Conservation (phyloP, 2,888 invertebrate species). For the Biston stratarius region DNA sequence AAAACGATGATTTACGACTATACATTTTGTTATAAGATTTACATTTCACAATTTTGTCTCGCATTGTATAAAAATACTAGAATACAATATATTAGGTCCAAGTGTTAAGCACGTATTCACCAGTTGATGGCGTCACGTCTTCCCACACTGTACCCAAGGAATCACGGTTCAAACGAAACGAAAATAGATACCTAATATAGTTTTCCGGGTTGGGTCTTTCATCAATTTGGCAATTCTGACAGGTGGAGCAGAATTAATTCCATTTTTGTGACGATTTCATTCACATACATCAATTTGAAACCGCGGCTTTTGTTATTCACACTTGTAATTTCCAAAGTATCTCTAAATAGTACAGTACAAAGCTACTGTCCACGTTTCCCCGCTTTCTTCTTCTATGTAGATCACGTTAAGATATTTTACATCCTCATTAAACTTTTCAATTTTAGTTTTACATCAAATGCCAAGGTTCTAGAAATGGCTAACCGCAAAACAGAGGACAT, state of each 20-base stretch:
- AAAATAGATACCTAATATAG: conserved; percentile 10
- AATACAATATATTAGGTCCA: neutral
- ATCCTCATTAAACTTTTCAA: no score
- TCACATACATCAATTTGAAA: neutral
- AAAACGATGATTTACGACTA: no score
- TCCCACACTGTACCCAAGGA: neutral
- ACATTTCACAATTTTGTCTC: no score
- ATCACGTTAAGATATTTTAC: no score
- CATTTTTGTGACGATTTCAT: conserved; percentile 1
- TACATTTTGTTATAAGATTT: no score
- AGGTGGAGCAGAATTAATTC: conserved; percentile 2
- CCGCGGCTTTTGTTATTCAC: neutral
- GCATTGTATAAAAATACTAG: neutral
- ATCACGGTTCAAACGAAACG: conserved; percentile 11
- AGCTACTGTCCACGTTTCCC: no score
- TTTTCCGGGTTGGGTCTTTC: conserved; percentile 12
- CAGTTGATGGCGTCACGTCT: conserved; percentile 9
- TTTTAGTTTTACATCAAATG: no score
- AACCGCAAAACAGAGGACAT: no score
- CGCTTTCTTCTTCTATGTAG: no score
- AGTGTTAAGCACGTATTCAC: neutral
- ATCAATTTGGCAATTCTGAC: conserved; percentile 8
- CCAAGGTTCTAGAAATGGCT: no score
- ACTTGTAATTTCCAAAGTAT: no score
- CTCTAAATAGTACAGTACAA: no score